Evolutionary conservation across 2,797 vertebrate genomes (phyloP).

Genomic region (Podargus strigoides): DNA sequence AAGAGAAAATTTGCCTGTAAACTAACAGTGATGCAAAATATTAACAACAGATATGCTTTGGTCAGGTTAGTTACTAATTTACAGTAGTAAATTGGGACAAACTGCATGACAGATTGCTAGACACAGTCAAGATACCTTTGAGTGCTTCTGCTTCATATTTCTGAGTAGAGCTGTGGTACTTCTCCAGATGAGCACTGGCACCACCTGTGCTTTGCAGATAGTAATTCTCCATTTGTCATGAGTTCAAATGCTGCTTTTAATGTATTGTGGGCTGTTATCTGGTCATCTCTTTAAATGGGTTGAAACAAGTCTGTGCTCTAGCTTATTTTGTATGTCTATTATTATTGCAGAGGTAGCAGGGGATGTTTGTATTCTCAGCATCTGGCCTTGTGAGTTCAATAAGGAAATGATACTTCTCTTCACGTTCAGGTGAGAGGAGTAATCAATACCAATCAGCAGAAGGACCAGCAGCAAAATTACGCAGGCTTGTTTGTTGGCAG

Average conservation of each 20-base stretch:
- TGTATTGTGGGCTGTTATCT: neutral
- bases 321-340: neutral
- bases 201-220: neutral
- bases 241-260: neutral
- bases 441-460: constrained; percentile 24
- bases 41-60: neutral
- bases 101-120: neutral
- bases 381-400: neutral
- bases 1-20: neutral
- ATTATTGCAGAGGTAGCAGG: neutral
- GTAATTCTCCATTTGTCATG: neutral
- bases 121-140: neutral
- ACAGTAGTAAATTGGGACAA: neutral
- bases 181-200: neutral
- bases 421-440: neutral
- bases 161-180: neutral
- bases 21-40: neutral
- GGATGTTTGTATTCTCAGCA: neutral
- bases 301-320: neutral
- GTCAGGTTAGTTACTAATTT: neutral
- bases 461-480: neutral
- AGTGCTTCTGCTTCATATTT: neutral
- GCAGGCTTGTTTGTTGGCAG: neutral
- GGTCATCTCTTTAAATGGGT: neutral
- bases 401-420: neutral